Evolutionary conservation across 2,797 vertebrate species (phyloP), one percentile per base, ranked within the genome.

Genomic region (Amazona ochrocephala): DNA sequence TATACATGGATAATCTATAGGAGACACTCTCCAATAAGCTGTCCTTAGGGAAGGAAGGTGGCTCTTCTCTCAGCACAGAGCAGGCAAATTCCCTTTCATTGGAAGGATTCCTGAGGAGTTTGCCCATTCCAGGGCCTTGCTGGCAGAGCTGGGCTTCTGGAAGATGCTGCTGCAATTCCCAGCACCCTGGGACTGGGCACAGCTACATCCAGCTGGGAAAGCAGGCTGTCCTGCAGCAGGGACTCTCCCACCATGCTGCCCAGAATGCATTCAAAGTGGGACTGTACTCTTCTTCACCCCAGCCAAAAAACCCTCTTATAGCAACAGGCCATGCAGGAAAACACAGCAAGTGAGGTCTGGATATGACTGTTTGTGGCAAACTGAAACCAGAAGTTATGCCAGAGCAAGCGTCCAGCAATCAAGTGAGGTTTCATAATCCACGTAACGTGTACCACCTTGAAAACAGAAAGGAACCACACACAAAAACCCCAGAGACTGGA

Each of bases 1-100:
- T 34, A 58, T 24, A 34, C 22, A 24, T 24, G 13, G 56, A 34
- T 34, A 2, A 48, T 10, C 30, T 22, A 10, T 2, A 37, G 58
- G 45, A 65, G n/a, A 17, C 11, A 6, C 2, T 3, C 41, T 1
- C 56, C 22, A 3, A 5, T 3, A 7, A 32, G 9, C 6, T 2
- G 17, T 13, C 56, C 42, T 19, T 5, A 3, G 32, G 30, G 17
- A 84, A 16, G 53, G 26, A 15, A 14, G 6, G 4, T 3, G 3
- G 42, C 37, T 48, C 76, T 24, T 13, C 6, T 6, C 45, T 24
- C 39, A n/a, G 50, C 44, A 37, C 13, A 2, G 44, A 50, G 37
- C 29, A 6, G 44, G 65, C 16, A 71, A 9, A 23, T 60, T 11
- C 32, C 27, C 32, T 26, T 42, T 20, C 50, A 8, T 3, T 23